Conservation (phyloP, 64 coral and sea anemone genomes). For the Montipora foliosa region DNA sequence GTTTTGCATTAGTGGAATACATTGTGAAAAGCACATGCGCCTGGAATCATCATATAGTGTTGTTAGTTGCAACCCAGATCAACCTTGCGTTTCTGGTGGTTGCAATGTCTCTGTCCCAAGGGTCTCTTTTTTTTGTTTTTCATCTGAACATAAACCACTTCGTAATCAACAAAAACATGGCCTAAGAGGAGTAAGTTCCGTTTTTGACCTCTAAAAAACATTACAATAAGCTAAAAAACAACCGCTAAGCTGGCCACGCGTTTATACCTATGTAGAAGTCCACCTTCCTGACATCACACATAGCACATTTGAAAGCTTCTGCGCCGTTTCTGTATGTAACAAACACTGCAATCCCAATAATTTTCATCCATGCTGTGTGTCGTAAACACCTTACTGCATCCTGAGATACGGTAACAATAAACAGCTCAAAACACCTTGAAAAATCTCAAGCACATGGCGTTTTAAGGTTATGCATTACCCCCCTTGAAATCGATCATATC, state of each 20-base stretch:
- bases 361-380: conserved; percentile 83
- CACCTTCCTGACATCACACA: conserved; percentile 99
- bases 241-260: conserved; percentile 23
- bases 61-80: conserved; percentile 1
- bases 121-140: not conserved
- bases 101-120: not conserved
- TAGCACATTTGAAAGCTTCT: conserved; percentile 96
- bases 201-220: not conserved
- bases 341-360: conserved; percentile 99
- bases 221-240: not conserved
- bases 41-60: not conserved
- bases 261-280: conserved; percentile 91
- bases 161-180: not conserved
- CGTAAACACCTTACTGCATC: conserved; percentile 78
- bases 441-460: not conserved
- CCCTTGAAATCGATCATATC: conserved; percentile 7
- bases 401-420: conserved; percentile 15
- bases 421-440: conserved; percentile 15
- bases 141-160: not conserved
- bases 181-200: not conserved
- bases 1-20: conserved; percentile 1
- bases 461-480: not conserved
- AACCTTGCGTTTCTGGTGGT: not conserved
- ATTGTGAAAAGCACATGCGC: not conserved
- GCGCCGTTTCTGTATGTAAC: conserved; percentile 95